Conservation (phyloP, 2,797 vertebrate species). For the Phylloscopus collybita region DNA sequence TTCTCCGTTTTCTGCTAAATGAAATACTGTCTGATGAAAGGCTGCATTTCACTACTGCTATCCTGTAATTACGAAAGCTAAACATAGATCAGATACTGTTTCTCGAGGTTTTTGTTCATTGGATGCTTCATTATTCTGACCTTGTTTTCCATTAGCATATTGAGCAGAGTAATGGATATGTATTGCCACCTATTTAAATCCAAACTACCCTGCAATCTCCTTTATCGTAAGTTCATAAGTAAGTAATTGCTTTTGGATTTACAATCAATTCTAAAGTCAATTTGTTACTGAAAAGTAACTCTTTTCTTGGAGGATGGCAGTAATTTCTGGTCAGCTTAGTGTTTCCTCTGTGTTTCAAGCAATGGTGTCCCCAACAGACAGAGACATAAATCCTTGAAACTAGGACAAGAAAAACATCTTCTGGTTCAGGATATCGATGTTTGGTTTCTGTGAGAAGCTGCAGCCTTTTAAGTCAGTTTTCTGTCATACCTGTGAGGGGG, state of each 20-base stretch:
- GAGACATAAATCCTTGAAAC: not conserved
- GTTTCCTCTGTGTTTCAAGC: not conserved
- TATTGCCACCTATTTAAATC: slow-evolving; percentile 44
- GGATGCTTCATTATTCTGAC: slow-evolving; percentile 25
- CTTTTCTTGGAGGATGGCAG: not conserved
- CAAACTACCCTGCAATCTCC: not conserved
- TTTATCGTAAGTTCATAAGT: slow-evolving; percentile 5
- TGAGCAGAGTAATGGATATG: not conserved
- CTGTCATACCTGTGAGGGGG: not conserved
- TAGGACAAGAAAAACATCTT: not conserved
- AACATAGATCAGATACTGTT: slow-evolving; percentile 20
- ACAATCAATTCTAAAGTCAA: slow-evolving; percentile 32
- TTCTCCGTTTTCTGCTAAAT: not conserved
- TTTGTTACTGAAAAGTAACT: slow-evolving; percentile 17
- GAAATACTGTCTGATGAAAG: not conserved
- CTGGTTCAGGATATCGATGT: not conserved
- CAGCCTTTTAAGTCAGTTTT: not conserved
- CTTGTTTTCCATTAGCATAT: not conserved
- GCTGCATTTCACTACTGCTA: not conserved
- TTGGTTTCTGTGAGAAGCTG: not conserved
- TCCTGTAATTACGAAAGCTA: slow-evolving; percentile 19
- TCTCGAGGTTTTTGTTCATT: not conserved
- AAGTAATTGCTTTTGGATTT: slow-evolving; percentile 22
- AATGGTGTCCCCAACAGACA: not conserved
- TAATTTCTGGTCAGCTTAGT: slow-evolving; percentile 1